These are phyloP conservation scores for Idaea biselata DNA, from an alignment of 2,888 invertebrate species.

Conservation along the genomic window DNA sequence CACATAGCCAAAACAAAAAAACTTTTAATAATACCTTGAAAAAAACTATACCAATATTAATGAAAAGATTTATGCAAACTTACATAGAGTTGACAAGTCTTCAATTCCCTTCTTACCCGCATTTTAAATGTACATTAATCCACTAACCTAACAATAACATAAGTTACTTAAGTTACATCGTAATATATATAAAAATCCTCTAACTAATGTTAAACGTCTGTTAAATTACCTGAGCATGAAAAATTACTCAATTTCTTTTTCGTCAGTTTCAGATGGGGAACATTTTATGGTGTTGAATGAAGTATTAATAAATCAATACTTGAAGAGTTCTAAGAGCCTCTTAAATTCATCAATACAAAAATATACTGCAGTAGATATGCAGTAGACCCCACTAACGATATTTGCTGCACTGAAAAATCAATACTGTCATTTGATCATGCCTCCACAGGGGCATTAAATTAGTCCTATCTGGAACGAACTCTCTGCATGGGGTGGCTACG, in stretches of 20 bases:
- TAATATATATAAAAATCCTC: not conserved
- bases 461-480: slow-evolving; percentile 21
- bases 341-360: not conserved
- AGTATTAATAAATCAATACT: not conserved
- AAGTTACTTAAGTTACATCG: not conserved
- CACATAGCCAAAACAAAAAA: too few relatives aligned
- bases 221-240: not conserved
- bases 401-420: not conserved
- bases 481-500: slow-evolving; percentile 31
- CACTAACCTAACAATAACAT: not conserved
- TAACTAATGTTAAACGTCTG: not conserved
- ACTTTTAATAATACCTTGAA: too few relatives aligned
- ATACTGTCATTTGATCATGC: not conserved
- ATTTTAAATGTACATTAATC: not conserved
- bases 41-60: too few relatives aligned
- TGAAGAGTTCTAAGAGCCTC: not conserved
- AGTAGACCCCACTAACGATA: too few relatives aligned
- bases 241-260: not conserved
- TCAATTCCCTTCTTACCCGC: not conserved
- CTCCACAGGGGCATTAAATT: not conserved
- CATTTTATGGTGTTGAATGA: not conserved
- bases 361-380: not conserved
- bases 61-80: too few relatives aligned
- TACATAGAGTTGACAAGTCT: too few relatives aligned
- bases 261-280: not conserved